These are phyloP conservation scores for Blomia tropicalis DNA, from an alignment of 2,888 invertebrate species.

Conservation along the genomic window DNA sequence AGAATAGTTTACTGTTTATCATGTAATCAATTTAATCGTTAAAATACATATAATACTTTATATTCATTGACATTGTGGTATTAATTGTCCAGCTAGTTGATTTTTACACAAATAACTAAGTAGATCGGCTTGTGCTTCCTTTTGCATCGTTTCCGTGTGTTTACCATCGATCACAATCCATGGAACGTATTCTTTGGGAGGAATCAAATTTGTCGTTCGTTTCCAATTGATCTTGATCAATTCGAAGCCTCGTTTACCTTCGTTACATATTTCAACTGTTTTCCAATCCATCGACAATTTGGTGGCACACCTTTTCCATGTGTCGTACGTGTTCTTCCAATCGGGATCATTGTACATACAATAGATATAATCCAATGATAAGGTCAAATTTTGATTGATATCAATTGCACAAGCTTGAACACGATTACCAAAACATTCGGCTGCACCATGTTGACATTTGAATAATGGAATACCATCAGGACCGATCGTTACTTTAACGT, in stretches of 20 bases:
- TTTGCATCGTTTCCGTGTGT: neutral
- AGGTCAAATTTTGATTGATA: neutral
- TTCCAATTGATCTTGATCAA: neutral
- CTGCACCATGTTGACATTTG: constrained; percentile 28
- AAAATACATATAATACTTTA: no score
- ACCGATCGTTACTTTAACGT: constrained; percentile 17
- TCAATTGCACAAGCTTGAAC: constrained; percentile 25
- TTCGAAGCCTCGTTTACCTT: neutral
- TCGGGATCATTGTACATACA: constrained; percentile 16
- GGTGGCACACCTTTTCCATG: neutral
- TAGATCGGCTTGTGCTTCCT: neutral
- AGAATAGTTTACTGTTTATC: no score
- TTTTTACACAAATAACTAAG: neutral
- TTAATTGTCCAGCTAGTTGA: neutral
- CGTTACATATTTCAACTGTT: neutral
- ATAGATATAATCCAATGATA: constrained; percentile 9
- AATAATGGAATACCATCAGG: constrained; percentile 21
- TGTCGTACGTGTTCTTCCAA: constrained; percentile 12
- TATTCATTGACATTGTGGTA: neutral
- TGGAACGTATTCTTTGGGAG: neutral
- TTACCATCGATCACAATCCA: constrained; percentile 3
- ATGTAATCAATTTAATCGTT: no score
- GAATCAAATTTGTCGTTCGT: neutral
- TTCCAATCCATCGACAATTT: neutral
- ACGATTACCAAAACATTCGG: constrained; percentile 29